These are phyloP conservation scores for Tetragnatha montana DNA, from an alignment of 2,888 invertebrate species.

Conservation along the genomic window DNA sequence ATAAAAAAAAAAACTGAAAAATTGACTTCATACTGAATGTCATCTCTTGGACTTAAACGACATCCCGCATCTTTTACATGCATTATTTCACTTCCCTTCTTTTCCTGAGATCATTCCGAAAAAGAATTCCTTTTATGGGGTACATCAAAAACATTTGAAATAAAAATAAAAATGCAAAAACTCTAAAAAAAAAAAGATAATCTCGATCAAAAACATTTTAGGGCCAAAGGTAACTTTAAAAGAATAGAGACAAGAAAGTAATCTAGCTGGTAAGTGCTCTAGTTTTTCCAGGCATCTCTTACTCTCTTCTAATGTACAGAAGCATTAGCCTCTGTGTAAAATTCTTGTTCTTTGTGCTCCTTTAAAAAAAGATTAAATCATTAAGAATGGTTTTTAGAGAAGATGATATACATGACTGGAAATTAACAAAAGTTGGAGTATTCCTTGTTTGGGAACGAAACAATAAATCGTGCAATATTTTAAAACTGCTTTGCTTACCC, in stretches of 20 bases:
- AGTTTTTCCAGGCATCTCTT: slow-evolving; percentile 7
- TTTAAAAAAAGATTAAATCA: slow-evolving; percentile 19
- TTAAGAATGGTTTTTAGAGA: neutral
- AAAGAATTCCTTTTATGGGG: slow-evolving; percentile 13
- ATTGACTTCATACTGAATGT: neutral
- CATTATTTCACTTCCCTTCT: neutral
- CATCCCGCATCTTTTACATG: neutral
- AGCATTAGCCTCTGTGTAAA: neutral
- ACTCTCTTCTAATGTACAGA: slow-evolving; percentile 20
- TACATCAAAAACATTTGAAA: neutral
- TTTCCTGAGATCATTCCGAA: neutral
- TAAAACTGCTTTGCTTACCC: neutral
- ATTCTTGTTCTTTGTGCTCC: neutral
- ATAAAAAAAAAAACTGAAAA: neutral
- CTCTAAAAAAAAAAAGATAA: neutral
- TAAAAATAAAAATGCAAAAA: neutral
- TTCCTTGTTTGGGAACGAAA: neutral
- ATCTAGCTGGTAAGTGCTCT: slow-evolving; percentile 29
- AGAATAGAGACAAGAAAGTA: slow-evolving; percentile 13
- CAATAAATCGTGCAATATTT: neutral
- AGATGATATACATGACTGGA: neutral
- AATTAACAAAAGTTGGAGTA: neutral
- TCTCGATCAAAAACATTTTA: slow-evolving; percentile 43
- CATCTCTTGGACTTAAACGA: neutral
- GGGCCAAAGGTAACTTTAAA: slow-evolving; percentile 18